Conservation (phyloP, 2,797 vertebrate species). For the Chrysocyon brachyurus region DNA sequence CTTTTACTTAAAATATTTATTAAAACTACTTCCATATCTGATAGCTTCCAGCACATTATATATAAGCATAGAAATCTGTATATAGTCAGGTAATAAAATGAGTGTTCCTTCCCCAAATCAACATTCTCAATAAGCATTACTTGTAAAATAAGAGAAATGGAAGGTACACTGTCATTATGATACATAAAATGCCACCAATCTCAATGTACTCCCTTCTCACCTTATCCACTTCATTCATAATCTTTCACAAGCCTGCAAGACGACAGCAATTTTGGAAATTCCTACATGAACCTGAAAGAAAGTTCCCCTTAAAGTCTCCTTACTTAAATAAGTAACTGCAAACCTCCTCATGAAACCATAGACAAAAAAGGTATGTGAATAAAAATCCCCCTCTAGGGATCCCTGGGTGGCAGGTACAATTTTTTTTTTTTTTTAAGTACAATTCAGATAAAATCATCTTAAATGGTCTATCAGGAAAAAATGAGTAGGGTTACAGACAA, state of each 20-base stretch:
- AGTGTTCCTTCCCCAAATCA: slow-evolving; percentile 29
- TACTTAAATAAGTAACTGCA: not conserved
- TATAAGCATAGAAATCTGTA: not conserved
- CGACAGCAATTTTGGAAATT: slow-evolving; percentile 56
- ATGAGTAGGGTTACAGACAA: no score
- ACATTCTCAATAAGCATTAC: slow-evolving; percentile 26
- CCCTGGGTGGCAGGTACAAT: no score
- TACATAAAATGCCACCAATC: no score
- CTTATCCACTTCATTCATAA: not conserved
- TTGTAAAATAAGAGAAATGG: slow-evolving; percentile 12
- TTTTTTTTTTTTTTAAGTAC: no score
- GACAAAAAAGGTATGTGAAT: slow-evolving; percentile 2
- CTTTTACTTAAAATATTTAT: not conserved
- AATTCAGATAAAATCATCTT: no score
- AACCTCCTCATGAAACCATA: not conserved
- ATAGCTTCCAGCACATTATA: not conserved
- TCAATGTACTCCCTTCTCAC: not conserved
- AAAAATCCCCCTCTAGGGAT: not conserved
- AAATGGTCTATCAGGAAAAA: no score
- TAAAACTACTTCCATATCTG: slow-evolving; percentile 51
- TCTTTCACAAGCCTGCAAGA: slow-evolving; percentile 23
- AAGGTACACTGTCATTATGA: slow-evolving; percentile 2
- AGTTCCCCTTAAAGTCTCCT: not conserved
- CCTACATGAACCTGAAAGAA: slow-evolving; percentile 5
- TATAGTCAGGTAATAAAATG: slow-evolving; percentile 41